A percentile compares a stretch with the other conserved stretches of the same genome.
Conservation (phyloP, 2,113 vertebrate species). For the Pollimyrus isidori region DNA sequence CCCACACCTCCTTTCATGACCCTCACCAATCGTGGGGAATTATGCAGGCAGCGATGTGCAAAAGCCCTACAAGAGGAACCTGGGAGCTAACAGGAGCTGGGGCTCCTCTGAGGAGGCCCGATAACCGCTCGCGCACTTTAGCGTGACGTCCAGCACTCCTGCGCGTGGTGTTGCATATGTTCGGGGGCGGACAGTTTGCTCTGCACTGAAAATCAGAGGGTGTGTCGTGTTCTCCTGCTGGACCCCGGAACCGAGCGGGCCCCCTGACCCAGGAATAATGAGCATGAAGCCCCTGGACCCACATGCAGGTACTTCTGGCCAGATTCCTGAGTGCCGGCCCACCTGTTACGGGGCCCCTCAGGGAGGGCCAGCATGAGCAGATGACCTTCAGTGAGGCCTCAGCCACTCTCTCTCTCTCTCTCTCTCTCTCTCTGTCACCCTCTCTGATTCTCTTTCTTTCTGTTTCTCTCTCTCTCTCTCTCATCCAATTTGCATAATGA, state of each 20-base stretch:
- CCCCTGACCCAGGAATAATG: background rate
- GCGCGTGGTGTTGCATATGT: background rate
- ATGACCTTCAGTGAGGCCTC: background rate
- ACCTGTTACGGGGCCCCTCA: background rate
- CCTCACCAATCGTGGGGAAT: background rate
- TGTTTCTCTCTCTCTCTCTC: background rate
- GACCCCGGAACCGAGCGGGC: background rate
- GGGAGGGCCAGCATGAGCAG: background rate
- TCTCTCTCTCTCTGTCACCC: background rate
- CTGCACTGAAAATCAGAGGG: background rate
- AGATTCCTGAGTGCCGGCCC: background rate
- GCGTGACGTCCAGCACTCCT: background rate
- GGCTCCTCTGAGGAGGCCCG: background rate
- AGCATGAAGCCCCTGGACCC: background rate
- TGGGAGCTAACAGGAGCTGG: background rate
- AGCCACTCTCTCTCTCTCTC: background rate
- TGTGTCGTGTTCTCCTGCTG: background rate
- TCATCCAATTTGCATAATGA: background rate
- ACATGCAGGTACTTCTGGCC: background rate
- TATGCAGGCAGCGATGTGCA: background rate
- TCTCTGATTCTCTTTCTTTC: background rate
- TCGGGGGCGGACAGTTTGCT: background rate
- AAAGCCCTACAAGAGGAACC: background rate
- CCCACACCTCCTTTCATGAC: background rate
- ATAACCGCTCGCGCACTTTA: background rate